Base-by-base conservation (phyloP, 2,888 invertebrate genomes). In the Brachyptera risi region DNA sequence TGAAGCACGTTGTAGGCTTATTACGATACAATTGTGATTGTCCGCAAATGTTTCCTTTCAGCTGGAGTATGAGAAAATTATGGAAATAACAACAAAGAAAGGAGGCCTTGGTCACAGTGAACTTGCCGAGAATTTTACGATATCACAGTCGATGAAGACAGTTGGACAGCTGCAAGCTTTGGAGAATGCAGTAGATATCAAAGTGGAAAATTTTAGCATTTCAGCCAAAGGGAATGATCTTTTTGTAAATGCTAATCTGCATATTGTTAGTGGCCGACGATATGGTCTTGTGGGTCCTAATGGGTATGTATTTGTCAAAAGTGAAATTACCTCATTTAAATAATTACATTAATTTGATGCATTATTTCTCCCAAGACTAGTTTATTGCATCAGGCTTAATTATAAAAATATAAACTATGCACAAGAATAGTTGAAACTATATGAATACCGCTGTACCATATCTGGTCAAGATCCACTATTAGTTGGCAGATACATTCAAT, bases 201-300 rank as follows among this genome's bases (percentile, higher is more conserved):
- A 98, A 82, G 92, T 96, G 15, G 98, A 99, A 72, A 96, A 95
- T 75, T 99, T 99, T 74, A 95, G 95, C 62, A 99, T 99, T 68
- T 86, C 94, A 19, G 99, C 99, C 0, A 92, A 95, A 75, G 99
- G 99, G 60, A 95, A 99, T 70, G 95, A 97, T 72, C 80, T 99
- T 49, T 98, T 99, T 75, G 90, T 95, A 31, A 98, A 99, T 75
- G 97, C 99, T 0, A 92, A 87, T 74, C 78, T 99, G 31, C 78
- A 93, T 57, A 96, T 99, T 68, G 96, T 97, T 0, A 85, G 90
- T 70, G 95, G 96, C 0, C 83, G 98, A 49, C 85, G 95, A 69
- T 99, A 99, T 75, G 99, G 99, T 70, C 80, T 99, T 3, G 98
- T 99, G 1, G 99, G 99, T 23, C 99, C 99, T 0, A 99, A 99